Conservation (phyloP, 2,797 vertebrate species). For the Pachyuromys duprasi region DNA sequence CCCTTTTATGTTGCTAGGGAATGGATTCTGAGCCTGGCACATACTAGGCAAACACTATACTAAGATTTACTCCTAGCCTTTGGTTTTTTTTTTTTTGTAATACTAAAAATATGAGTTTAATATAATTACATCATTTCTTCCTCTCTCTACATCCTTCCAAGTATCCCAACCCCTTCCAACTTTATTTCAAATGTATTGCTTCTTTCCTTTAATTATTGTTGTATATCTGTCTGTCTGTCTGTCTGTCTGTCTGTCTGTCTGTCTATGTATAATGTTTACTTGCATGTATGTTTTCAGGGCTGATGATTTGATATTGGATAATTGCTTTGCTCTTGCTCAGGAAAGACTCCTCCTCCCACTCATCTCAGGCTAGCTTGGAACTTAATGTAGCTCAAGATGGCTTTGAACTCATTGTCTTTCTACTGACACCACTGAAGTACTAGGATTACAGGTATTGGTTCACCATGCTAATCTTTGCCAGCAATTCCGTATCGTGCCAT, state of each 20-base stretch:
- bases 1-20: background rate
- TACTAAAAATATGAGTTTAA: background rate
- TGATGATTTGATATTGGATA: background rate
- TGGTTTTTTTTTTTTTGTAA: background rate
- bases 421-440: background rate
- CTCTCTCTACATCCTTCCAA: background rate
- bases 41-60: background rate
- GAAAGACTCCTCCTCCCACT: background rate
- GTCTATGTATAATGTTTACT: background rate
- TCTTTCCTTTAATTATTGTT: background rate
- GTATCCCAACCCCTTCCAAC: background rate
- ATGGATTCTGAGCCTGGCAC: background rate
- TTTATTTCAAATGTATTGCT: background rate
- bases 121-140: background rate
- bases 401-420: background rate
- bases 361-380: background rate
- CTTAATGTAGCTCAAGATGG: background rate
- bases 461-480: accelerated
- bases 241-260: background rate
- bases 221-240: background rate
- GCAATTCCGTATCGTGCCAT: background rate
- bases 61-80: background rate
- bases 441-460: background rate
- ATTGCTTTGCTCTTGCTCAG: background rate
- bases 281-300: background rate